Evolutionary conservation across 64 coral and sea anemone species (phyloP), one percentile per base, ranked within the genome.

Genomic region (Montipora sp.): DNA sequence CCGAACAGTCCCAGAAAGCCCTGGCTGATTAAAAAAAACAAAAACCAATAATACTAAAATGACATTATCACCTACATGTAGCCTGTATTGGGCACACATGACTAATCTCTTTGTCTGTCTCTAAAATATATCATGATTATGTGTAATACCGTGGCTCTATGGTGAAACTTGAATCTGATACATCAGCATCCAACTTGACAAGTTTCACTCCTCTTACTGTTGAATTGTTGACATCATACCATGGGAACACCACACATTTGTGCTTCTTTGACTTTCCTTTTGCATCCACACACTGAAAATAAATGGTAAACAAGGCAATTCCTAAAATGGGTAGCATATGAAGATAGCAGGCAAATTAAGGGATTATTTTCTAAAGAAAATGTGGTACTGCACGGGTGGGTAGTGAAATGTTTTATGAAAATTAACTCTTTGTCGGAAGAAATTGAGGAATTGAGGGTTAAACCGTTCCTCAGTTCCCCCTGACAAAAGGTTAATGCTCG

Each of bases 1-100:
- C 96, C 96, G 93, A 98, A 98, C n/a, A 98, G 23, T 51, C 96
- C 94, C 21, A 89, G 87, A 46, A 95, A 69, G 1, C 96, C 96
- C 22, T 95, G 90, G 47, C 96, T 98, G 76, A 43, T 84, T 84
- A 51, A 59, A n/a, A 70, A 19, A 48, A 50, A 78, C 8, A 4
- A 14, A 14, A 63, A 63, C 14, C 2, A 55, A 55, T 10, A 55
- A 55, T 36, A 36, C 36, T 36, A 36, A 36, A 36, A 36, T 36
- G 36, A 57, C 11, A 57, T 57, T 72, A n/a, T 72, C 5, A 72
- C 68, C 76, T 78, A 47, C 46, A 57, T 57, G 53, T 75, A 11
- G 73, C 24, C 10, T 65, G 0, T 13, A 13, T 65, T 65, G 5
- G 18, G 18, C 18, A 18, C 18, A 65, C 5, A 65, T 65, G 18